These are phyloP conservation scores for Myopa testacea DNA, from an alignment of 2,888 invertebrate species.

Conservation along the genomic window DNA sequence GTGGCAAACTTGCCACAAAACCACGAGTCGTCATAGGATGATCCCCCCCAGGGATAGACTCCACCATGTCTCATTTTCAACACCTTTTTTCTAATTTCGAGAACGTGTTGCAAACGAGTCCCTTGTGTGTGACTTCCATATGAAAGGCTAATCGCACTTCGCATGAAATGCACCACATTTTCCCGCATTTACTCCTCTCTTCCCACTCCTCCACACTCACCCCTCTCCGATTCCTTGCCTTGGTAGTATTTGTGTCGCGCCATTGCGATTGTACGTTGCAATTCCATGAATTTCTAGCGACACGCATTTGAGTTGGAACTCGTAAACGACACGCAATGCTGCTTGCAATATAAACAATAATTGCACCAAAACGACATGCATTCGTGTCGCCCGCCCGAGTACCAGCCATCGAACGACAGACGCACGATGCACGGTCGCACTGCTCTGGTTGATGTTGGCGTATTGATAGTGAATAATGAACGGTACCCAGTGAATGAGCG, in stretches of 20 bases:
- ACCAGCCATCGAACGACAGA: background rate
- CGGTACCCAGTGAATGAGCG: background rate
- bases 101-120: no score
- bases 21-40: no score
- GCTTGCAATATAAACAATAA: background rate
- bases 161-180: background rate
- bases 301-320: slow-evolving; percentile 14
- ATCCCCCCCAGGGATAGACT: no score
- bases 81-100: no score
- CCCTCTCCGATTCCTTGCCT: no score
- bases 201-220: background rate
- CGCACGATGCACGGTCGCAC: background rate
- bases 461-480: background rate
- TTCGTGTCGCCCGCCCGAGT: background rate
- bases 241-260: background rate
- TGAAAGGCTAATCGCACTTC: no score
- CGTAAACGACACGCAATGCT: slow-evolving; percentile 28
- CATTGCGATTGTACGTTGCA: background rate
- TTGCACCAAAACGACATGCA: background rate
- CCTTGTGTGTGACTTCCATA: no score
- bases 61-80: no score
- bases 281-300: background rate
- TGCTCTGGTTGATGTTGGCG: background rate
- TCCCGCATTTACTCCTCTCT: background rate
- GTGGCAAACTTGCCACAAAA: no score